Percentiles rank a stretch among this genome's conserved stretches.
phyloP scores from a whole-genome alignment of 2,113 vertebrate genomes.

The Nycticebus coucang region DNA sequence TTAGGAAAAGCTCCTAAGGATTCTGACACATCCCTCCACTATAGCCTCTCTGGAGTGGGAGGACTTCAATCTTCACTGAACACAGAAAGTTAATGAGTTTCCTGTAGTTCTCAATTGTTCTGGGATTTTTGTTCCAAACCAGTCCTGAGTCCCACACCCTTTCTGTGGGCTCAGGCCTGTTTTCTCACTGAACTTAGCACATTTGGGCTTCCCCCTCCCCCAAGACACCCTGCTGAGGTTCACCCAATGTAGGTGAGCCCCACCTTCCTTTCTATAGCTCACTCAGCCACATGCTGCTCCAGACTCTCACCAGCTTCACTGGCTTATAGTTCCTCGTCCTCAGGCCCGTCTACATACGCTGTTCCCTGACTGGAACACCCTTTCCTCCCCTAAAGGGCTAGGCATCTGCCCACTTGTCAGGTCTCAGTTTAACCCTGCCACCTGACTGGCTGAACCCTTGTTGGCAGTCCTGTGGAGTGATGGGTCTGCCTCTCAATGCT shows the following conservation, averaged over 20 bases:
- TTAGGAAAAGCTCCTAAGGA: not conserved
- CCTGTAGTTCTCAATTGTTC: too few species aligned
- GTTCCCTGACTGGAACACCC: not conserved
- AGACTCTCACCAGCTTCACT: not conserved
- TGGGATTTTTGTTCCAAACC: not conserved
- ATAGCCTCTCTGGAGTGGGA: rapidly evolving
- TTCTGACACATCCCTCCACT: rapidly evolving
- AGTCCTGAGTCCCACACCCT: not conserved
- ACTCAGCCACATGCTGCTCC: not conserved
- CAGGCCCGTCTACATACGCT: not conserved
- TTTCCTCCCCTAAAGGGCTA: too few species aligned
- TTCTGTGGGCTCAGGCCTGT: not conserved
- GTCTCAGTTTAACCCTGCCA: not conserved
- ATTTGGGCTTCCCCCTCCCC: not conserved
- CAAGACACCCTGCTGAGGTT: not conserved
- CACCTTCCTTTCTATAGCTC: not conserved
- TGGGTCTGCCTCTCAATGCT: not conserved
- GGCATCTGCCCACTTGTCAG: not conserved
- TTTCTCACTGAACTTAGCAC: not conserved
- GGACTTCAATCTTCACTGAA: not conserved
- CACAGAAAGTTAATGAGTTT: not conserved
- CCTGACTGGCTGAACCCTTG: not conserved
- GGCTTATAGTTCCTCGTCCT: not conserved
- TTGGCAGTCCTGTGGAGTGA: rapidly evolving
- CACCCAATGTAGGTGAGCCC: not conserved